A percentile compares a stretch with the other conserved stretches of the same genome.
Conservation (phyloP, 2,888 invertebrate species). For the Eustalomyia histrio region DNA sequence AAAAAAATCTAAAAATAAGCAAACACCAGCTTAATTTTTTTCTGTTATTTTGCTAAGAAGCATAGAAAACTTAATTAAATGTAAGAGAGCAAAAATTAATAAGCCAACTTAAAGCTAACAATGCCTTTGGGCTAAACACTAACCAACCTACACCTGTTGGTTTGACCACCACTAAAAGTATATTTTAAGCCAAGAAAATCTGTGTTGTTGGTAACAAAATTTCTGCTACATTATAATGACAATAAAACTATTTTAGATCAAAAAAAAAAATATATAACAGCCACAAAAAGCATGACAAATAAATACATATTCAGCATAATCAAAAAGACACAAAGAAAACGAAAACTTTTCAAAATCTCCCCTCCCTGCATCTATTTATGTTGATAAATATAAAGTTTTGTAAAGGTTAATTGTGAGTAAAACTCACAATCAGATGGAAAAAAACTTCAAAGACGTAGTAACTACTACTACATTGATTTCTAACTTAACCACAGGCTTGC, state of each 20-base stretch:
- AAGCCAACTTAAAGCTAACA: conserved; percentile 3
- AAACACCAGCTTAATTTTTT: conserved; percentile 1
- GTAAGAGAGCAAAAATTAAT: not conserved
- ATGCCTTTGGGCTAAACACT: conserved; percentile 9
- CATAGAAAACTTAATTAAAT: conserved; percentile 4
- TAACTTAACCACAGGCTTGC: too few relatives aligned
- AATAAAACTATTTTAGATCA: conserved; percentile 6
- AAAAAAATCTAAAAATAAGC: conserved; percentile 7
- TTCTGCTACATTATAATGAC: conserved; percentile 7
- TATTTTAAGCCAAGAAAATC: not conserved
- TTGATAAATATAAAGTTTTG: not conserved
- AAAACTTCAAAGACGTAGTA: not conserved
- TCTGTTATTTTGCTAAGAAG: conserved; percentile 1
- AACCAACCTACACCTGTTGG: conserved; percentile 24
- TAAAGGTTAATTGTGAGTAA: not conserved
- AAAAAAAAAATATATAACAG: not conserved
- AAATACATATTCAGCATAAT: conserved; percentile 2
- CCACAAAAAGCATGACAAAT: not conserved
- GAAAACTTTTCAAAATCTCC: not conserved
- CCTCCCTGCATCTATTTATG: not conserved
- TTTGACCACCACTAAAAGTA: not conserved
- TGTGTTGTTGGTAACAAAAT: not conserved
- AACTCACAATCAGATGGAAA: not conserved
- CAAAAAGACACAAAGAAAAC: not conserved
- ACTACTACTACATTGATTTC: conserved; percentile 7